A percentile compares a stretch with the other conserved stretches of the same genome.
Evolutionary conservation across 2,113 vertebrate species (phyloP).

Genomic region (Oophaga pumilio): DNA sequence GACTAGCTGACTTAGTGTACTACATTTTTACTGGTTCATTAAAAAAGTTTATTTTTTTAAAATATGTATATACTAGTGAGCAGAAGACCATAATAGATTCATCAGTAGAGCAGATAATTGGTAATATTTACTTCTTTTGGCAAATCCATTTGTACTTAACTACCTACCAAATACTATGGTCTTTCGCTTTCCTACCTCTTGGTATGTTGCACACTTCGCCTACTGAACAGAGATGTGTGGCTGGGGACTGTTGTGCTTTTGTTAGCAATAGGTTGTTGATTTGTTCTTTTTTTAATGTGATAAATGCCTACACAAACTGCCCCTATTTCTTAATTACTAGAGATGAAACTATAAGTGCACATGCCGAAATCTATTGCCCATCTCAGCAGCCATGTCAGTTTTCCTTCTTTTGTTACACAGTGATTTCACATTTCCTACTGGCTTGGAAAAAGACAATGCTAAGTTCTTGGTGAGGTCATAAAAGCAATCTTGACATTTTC

Average conservation of each 20-base stretch:
- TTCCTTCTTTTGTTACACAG: conserved; percentile 81
- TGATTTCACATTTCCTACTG: conserved; percentile 83
- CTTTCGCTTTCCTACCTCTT: too few relatives aligned
- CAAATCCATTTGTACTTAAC: too few relatives aligned
- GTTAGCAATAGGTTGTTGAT: not conserved
- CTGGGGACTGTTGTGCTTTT: not conserved
- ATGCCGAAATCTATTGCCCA: conserved; percentile 65
- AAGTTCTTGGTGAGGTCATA: conserved; percentile 75
- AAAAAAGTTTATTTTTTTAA: too few relatives aligned
- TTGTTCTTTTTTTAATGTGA: not conserved
- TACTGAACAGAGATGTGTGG: too few relatives aligned
- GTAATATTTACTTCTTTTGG: too few relatives aligned
- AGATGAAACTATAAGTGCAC: not conserved
- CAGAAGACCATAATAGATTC: too few relatives aligned
- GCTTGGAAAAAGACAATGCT: conserved; percentile 75
- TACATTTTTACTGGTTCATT: too few relatives aligned
- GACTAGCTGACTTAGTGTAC: too few relatives aligned
- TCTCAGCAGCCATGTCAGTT: conserved; percentile 78
- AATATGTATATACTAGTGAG: too few relatives aligned
- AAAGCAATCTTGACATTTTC: conserved; percentile 76
- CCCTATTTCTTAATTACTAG: not conserved
- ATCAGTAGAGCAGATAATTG: too few relatives aligned
- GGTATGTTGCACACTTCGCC: too few relatives aligned
- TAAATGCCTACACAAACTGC: not conserved
- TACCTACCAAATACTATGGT: too few relatives aligned